Conservation (phyloP, 2,113 vertebrate genomes). For the Mesitornis unicolor region DNA sequence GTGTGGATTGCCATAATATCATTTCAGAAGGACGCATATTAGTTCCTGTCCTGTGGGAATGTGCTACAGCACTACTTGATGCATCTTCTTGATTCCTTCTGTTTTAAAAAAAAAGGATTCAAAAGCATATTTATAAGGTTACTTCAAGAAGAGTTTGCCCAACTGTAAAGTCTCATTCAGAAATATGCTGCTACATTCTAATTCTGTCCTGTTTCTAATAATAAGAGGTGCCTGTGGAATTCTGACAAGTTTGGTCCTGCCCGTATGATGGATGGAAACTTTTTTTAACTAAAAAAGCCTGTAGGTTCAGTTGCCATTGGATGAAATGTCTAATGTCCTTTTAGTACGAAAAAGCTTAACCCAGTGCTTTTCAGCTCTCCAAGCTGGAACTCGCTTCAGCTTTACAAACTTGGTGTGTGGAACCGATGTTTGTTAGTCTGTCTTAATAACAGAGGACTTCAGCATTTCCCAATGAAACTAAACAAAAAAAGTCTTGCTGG, state of each 20-base stretch:
- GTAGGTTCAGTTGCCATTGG: neutral
- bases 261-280: neutral
- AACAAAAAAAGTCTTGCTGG: neutral
- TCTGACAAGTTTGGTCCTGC: constrained; percentile 34
- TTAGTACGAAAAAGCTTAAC: neutral
- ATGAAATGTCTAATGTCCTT: neutral
- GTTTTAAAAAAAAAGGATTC: neutral
- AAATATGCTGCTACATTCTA: neutral
- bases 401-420: neutral
- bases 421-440: neutral
- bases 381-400: neutral
- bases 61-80: neutral
- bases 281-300: neutral
- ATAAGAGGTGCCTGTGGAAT: neutral
- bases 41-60: neutral
- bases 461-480: neutral
- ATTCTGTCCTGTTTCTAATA: neutral
- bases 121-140: neutral
- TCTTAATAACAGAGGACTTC: neutral
- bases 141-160: neutral
- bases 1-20: neutral
- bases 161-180: neutral
- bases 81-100: neutral
- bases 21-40: neutral
- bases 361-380: neutral